Percentiles rank a stretch among this genome's conserved stretches.
These are phyloP conservation scores for Aphidius ervi DNA, from an alignment of 1,140 invertebrate genomes.

Conservation along the genomic window DNA sequence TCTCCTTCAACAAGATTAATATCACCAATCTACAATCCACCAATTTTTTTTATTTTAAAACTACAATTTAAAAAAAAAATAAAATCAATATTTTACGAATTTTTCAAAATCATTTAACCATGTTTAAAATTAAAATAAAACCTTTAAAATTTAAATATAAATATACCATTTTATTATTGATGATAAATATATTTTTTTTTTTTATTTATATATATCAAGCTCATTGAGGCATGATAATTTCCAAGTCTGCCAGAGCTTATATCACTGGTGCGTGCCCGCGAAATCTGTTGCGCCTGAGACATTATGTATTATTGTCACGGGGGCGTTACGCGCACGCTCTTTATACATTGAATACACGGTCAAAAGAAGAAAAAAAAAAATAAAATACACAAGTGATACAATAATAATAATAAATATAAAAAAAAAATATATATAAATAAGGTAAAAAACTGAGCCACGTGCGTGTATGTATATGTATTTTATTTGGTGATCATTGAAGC, in stretches of 20 bases:
- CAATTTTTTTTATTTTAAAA: too few species aligned
- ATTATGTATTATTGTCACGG: constrained; percentile 21
- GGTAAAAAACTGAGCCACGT: constrained; percentile 32
- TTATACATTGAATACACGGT: background rate
- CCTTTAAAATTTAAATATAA: background rate
- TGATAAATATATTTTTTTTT: background rate
- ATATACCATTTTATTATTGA: background rate
- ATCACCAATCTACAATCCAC: too few species aligned
- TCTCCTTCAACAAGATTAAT: too few species aligned
- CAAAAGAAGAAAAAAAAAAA: too few species aligned
- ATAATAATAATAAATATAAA: too few species aligned
- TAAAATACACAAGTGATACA: too few species aligned
- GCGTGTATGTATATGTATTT: constrained; percentile 35
- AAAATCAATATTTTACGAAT: too few species aligned
- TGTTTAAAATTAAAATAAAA: too few species aligned
- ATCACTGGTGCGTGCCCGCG: constrained; percentile 18
- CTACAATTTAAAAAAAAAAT: too few species aligned
- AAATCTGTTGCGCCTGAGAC: constrained; percentile 19
- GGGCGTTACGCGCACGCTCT: constrained; percentile 2
- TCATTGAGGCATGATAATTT: constrained; percentile 24
- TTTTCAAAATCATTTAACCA: too few species aligned
- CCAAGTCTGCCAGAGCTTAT: constrained; percentile 11
- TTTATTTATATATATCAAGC: background rate
- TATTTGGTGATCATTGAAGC: constrained; percentile 27
- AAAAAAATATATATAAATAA: background rate